Conservation (phyloP, 2,797 vertebrate species). For the Notoglanidium macrostoma region DNA sequence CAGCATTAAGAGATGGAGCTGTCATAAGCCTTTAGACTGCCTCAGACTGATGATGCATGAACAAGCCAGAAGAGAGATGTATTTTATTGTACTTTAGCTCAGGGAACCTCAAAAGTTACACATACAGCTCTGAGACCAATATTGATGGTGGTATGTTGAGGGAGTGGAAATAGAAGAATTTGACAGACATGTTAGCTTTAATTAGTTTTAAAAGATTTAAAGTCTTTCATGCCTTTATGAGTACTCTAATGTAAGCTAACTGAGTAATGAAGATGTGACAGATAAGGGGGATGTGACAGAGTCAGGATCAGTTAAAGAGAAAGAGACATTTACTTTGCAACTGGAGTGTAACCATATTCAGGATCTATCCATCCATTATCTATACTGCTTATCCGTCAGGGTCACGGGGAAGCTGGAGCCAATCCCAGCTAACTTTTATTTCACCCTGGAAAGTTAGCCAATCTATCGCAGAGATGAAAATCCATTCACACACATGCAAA, state of each 20-base stretch:
- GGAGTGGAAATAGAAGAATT: not conserved
- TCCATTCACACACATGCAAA: too few relatives aligned
- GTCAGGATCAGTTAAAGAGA: not conserved
- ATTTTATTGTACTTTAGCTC: conserved; percentile 13
- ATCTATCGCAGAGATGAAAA: too few relatives aligned
- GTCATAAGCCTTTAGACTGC: conserved; percentile 42
- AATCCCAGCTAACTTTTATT: too few relatives aligned
- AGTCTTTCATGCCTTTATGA: conserved; percentile 30
- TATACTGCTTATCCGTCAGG: too few relatives aligned
- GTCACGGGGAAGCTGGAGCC: too few relatives aligned
- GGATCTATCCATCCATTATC: not conserved
- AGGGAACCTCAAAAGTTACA: not conserved
- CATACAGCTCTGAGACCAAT: not conserved
- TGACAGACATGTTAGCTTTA: not conserved
- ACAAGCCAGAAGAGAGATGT: conserved; percentile 23
- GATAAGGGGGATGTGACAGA: not conserved
- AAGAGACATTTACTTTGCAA: not conserved
- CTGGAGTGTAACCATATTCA: not conserved
- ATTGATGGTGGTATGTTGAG: not conserved
- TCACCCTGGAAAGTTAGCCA: too few relatives aligned
- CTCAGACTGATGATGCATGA: conserved; percentile 44
- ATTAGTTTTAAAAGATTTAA: not conserved
- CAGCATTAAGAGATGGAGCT: conserved; percentile 48
- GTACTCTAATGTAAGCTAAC: conserved; percentile 30
- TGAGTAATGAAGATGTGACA: not conserved